These are phyloP conservation scores for Anhinga rufa DNA, from an alignment of 2,113 vertebrate species.

Conservation along the genomic window DNA sequence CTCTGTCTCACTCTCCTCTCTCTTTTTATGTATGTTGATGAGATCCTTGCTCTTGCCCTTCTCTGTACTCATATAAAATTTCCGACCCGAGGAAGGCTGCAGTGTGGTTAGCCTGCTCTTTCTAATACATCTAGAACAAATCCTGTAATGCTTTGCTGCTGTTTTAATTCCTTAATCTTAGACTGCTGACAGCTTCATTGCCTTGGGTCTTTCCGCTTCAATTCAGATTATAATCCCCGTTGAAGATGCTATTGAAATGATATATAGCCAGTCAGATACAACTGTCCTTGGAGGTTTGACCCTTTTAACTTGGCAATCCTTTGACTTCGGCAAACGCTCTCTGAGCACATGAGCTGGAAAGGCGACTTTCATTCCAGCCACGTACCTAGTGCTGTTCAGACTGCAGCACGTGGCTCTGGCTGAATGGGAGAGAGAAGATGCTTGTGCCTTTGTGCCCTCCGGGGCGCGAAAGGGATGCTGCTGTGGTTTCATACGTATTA, in stretches of 20 bases:
- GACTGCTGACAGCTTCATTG: conserved; percentile 73
- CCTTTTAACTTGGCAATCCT: conserved; percentile 54
- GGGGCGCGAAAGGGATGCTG: background rate
- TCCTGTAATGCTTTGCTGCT: conserved; percentile 60
- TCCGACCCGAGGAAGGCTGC: conserved; percentile 13
- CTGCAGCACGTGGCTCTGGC: conserved; percentile 28
- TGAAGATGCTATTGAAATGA: conserved; percentile 69
- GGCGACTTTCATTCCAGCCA: conserved; percentile 60
- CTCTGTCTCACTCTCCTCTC: background rate
- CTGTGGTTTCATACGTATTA: background rate
- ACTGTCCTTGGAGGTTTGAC: conserved; percentile 70
- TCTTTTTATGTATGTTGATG: conserved; percentile 44
- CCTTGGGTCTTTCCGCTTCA: conserved; percentile 70
- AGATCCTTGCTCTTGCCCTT: conserved; percentile 55
- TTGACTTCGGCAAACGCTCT: background rate
- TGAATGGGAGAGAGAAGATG: conserved; percentile 21
- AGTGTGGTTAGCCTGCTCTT: conserved; percentile 11
- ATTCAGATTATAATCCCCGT: conserved; percentile 73
- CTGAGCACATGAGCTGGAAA: conserved; percentile 6
- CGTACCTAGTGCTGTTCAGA: conserved; percentile 35
- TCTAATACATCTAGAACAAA: conserved; percentile 55
- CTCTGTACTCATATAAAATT: conserved; percentile 16
- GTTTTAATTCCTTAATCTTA: conserved; percentile 75
- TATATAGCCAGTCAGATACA: conserved; percentile 54
- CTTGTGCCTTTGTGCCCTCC: conserved; percentile 36